These are phyloP conservation scores for Drosophila albomicans DNA, from an alignment of 1,140 invertebrate species.

Conservation along the genomic window DNA sequence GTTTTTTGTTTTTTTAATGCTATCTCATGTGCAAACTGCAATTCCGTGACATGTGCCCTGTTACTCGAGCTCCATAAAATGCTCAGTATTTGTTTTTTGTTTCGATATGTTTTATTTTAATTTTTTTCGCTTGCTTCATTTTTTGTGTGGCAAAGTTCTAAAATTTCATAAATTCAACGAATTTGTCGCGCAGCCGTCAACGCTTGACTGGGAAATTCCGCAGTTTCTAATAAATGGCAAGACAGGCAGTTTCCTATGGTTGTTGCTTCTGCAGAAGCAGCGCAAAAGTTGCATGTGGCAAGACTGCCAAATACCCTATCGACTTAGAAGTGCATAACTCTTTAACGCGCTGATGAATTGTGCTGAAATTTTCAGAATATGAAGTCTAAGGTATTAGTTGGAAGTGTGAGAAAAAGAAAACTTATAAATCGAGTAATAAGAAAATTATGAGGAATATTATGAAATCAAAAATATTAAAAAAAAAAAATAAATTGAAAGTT, in stretches of 20 bases:
- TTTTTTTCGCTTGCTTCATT: conserved; percentile 13
- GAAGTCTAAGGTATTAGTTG: no score
- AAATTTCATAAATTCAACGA: conserved; percentile 82
- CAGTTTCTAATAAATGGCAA: conserved; percentile 64
- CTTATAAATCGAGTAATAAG: no score
- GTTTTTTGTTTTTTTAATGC: neutral
- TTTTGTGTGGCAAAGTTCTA: conserved; percentile 55
- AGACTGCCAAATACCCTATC: conserved; percentile 2
- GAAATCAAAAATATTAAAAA: no score
- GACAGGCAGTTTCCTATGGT: conserved; percentile 49
- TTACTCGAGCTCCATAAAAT: conserved; percentile 52
- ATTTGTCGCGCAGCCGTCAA: conserved; percentile 59
- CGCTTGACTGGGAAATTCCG: conserved; percentile 52
- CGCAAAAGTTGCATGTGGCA: neutral
- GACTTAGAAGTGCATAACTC: no score
- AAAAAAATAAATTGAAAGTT: no score
- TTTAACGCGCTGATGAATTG: no score
- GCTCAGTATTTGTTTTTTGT: conserved; percentile 16
- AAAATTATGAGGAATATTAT: no score
- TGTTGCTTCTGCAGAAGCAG: conserved; percentile 29
- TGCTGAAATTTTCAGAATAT: no score
- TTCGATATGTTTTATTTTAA: neutral
- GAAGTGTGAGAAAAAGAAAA: no score
- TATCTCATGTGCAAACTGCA: conserved; percentile 55
- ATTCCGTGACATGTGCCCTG: conserved; percentile 57